These are phyloP conservation scores for Plectus sambesii DNA, from an alignment of 1,140 invertebrate species.

Conservation along the genomic window DNA sequence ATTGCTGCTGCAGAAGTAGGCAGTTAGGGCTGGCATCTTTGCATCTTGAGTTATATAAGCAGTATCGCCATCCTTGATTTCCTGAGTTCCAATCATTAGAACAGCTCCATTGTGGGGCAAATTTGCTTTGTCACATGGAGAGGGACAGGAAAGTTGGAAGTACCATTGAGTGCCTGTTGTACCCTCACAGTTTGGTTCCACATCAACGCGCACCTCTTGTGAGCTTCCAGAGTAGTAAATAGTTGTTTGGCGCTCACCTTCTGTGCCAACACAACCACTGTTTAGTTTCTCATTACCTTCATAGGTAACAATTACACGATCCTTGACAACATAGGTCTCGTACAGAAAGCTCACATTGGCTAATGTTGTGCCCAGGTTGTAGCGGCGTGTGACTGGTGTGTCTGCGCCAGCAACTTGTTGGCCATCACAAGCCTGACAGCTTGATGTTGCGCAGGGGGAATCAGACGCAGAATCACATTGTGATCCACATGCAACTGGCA, in stretches of 20 bases:
- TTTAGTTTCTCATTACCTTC: slow-evolving; percentile 9
- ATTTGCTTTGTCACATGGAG: too few species aligned
- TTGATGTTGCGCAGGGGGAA: slow-evolving; percentile 15
- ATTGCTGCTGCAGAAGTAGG: too few species aligned
- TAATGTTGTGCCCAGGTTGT: slow-evolving; percentile 14
- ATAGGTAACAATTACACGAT: slow-evolving; percentile 15
- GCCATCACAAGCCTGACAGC: slow-evolving; percentile 15
- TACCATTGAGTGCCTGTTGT: slow-evolving; percentile 12
- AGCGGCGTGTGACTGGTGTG: slow-evolving; percentile 18
- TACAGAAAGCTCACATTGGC: slow-evolving; percentile 12
- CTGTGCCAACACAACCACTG: slow-evolving; percentile 12
- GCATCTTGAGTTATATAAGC: too few species aligned
- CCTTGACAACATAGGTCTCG: slow-evolving; percentile 9
- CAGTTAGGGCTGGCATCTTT: too few species aligned
- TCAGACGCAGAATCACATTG: slow-evolving; percentile 18
- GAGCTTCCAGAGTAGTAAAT: slow-evolving; percentile 9
- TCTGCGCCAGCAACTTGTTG: slow-evolving; percentile 14
- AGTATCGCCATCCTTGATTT: too few species aligned
- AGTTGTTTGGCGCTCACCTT: slow-evolving; percentile 5
- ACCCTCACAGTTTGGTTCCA: slow-evolving; percentile 14
- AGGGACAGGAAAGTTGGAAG: slow-evolving; percentile 12
- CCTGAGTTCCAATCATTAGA: too few species aligned
- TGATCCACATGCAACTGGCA: slow-evolving; percentile 17
- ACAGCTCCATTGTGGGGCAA: too few species aligned
- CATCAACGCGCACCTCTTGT: slow-evolving; percentile 12